Conservation (phyloP, 2,113 vertebrate species). For the Oreotragus oreotragus region DNA sequence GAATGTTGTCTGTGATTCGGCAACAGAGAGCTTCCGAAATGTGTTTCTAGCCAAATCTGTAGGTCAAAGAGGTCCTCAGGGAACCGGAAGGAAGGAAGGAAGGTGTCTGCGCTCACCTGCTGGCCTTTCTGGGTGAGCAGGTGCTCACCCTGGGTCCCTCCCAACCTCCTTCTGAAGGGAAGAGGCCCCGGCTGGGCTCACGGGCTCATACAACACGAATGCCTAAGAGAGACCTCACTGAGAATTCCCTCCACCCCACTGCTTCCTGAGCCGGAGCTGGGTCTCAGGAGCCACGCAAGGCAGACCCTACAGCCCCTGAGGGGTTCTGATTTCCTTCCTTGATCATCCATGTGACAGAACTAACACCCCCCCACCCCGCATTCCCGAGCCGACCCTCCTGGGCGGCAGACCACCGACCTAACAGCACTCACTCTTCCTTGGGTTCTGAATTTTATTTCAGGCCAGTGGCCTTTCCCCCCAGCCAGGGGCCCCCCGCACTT, state of each 20-base stretch:
- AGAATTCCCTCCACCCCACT: accelerated
- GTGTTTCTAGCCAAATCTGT: background rate
- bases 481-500: background rate
- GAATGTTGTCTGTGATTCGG: background rate
- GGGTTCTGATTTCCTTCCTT: background rate
- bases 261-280: background rate
- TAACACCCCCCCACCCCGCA: background rate
- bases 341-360: background rate
- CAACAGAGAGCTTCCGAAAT: background rate
- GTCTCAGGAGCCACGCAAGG: background rate
- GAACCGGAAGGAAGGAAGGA: accelerated
- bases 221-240: background rate
- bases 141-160: background rate
- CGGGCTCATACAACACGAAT: accelerated
- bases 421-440: background rate
- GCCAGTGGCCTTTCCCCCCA: background rate
- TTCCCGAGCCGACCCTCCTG: background rate
- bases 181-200: background rate
- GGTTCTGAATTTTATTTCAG: background rate
- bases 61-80: too few relatives aligned
- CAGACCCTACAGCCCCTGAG: background rate
- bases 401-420: background rate
- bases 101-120: accelerated
- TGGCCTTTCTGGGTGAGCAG: background rate
- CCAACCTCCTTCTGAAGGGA: background rate